Evolutionary conservation across 2,888 invertebrate genomes (phyloP), one percentile per base, ranked within the genome.

Genomic region (Drosophila diplacantha): DNA sequence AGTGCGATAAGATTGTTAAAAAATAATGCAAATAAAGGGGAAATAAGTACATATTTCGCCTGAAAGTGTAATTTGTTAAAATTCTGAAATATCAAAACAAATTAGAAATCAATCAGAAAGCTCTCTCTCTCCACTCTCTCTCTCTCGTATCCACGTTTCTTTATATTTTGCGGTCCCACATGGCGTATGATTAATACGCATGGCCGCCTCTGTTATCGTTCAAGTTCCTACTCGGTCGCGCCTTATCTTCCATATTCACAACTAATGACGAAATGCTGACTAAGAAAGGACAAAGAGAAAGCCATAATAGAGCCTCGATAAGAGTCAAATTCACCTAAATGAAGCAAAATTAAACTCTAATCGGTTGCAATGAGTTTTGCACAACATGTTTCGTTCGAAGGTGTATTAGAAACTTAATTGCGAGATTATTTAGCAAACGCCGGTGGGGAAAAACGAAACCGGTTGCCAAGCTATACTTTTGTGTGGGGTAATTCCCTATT

Each of bases 301-400:
- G 26, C 18, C 8, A 35, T 29, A 35, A 16, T 14, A 11, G 3
- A 16, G 5, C 4, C 16, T 52, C 2, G 1, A 18, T 11, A 20
- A 18, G 5, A 26, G 11, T 18, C 11, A 24, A n/a, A 26, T 24
- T 22, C n/a, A 16, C 4, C 16, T 3, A 37, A 53, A 39, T 24
- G 3, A 54, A 11, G 4, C 35, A 22, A 5, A 35, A 56, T 5
- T 37, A 31, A 58, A 37, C 16, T 43, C 18, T 39, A 35, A 56
- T 56, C 18, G 56, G 3, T 16, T 29, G 18, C 56, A 51, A 2
- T 11, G 29, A 29, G 44, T 31, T 46, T 20, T 8, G 35, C 22
- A 46, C 69, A 81, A 72, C 78, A 59, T 74, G 80, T 77, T 75
- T 61, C 26, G 34, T 41, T 61, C 41, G 9, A n/a, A 18, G 39